A percentile compares a stretch with the other conserved stretches of the same genome.
Conservation (phyloP, 2,888 invertebrate species). For the Pterostichus madidus region DNA sequence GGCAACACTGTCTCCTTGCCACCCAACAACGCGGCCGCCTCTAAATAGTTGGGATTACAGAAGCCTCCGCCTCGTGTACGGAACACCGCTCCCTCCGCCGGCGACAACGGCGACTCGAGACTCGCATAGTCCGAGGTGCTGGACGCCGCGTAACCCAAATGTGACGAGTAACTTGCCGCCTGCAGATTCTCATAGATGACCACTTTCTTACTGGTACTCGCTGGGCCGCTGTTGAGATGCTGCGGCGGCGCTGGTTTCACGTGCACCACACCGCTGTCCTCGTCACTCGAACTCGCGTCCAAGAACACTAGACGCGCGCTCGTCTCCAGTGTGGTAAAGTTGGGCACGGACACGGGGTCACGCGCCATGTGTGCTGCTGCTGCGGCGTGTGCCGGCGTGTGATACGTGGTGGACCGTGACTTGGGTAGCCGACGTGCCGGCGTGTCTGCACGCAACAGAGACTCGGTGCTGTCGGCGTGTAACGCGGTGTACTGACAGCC, state of each 20-base stretch:
- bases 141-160: conserved; percentile 76
- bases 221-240: not conserved
- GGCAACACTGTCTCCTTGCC: not conserved
- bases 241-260: conserved; percentile 70
- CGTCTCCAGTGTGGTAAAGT: conserved; percentile 78
- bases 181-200: conserved; percentile 78
- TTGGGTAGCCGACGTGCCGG: conserved; percentile 78
- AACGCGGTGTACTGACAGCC: conserved; percentile 19
- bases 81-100: conserved; percentile 4
- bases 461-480: conserved; percentile 33
- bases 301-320: conserved; percentile 85
- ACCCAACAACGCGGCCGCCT: conserved; percentile 74
- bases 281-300: conserved; percentile 83
- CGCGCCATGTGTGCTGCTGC: conserved; percentile 78
- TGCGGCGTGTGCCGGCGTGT: conserved; percentile 52
- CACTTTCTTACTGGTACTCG: conserved; percentile 2
- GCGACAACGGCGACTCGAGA: conserved; percentile 77
- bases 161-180: conserved; percentile 77
- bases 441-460: conserved; percentile 68
- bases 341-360: conserved; percentile 87
- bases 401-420: conserved; percentile 81
- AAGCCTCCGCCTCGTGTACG: conserved; percentile 79
- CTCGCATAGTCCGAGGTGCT: conserved; percentile 88
- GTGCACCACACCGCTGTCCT: conserved; percentile 74
- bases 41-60: conserved; percentile 88